Evolutionary conservation across 2,888 invertebrate genomes (phyloP).

Genomic region (Kryphioiulus occultus): DNA sequence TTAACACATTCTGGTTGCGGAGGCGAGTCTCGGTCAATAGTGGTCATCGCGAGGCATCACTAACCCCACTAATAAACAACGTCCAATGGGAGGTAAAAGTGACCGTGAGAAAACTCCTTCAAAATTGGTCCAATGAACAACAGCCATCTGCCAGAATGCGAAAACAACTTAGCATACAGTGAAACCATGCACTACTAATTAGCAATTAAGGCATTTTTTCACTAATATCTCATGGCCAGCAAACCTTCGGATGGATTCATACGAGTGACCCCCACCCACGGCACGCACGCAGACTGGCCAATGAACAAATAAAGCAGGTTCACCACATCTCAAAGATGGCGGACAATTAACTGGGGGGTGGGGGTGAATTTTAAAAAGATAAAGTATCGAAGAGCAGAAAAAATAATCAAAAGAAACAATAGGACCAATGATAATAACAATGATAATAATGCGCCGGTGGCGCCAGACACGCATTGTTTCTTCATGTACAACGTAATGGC

Average conservation of each 20-base stretch:
- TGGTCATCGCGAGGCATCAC: not conserved
- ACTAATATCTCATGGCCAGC: conserved; percentile 44
- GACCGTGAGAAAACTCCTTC: conserved; percentile 39
- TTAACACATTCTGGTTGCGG: conserved; percentile 4
- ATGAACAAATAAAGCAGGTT: conserved; percentile 37
- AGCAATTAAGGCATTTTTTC: conserved; percentile 49
- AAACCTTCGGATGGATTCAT: conserved; percentile 24
- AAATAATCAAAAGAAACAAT: not conserved
- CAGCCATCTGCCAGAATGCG: conserved; percentile 7
- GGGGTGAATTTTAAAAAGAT: not conserved
- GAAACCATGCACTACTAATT: conserved; percentile 48
- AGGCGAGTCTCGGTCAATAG: not conserved
- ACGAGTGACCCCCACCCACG: conserved; percentile 35
- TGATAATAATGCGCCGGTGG: conserved; percentile 35
- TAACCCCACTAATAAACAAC: conserved; percentile 2
- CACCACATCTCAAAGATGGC: not conserved
- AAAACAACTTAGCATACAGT: conserved; percentile 34
- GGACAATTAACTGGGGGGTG: conserved; percentile 33
- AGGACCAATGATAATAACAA: conserved; percentile 13
- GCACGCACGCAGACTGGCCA: conserved; percentile 33
- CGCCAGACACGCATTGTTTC: conserved; percentile 39
- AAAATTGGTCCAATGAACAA: conserved; percentile 37
- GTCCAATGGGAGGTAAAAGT: not conserved
- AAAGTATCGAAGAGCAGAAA: not conserved
- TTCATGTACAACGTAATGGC: not conserved